Evolutionary conservation across 1,140 invertebrate species (phyloP).

Genomic region (Lamellibrachia luymesi): DNA sequence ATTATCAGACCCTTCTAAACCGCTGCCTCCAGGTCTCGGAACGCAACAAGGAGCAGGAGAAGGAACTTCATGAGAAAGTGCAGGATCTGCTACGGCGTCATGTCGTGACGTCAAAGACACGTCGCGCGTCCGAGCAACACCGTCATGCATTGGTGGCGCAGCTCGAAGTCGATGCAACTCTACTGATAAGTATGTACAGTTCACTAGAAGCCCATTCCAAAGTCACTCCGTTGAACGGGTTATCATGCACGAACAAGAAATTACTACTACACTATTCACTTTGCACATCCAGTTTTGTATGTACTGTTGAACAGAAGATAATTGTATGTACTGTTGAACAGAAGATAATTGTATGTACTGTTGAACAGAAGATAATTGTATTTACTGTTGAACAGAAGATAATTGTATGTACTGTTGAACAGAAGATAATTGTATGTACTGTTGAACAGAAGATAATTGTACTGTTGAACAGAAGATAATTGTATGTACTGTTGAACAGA

Average conservation of each 20-base stretch:
- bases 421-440: too few relatives aligned
- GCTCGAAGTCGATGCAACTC: slow-evolving; percentile 50
- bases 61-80: slow-evolving; percentile 39
- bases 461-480: too few relatives aligned
- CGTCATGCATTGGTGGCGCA: slow-evolving; percentile 46
- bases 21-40: slow-evolving; percentile 34
- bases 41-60: slow-evolving; percentile 38
- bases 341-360: too few relatives aligned
- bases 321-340: too few relatives aligned
- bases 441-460: too few relatives aligned
- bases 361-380: too few relatives aligned
- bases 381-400: too few relatives aligned
- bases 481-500: too few relatives aligned
- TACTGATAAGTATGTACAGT: slow-evolving; percentile 41
- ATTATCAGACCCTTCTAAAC: not conserved
- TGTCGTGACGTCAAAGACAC: slow-evolving; percentile 34
- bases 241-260: not conserved
- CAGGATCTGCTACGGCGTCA: slow-evolving; percentile 41
- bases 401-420: too few relatives aligned
- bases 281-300: too few relatives aligned
- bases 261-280: not conserved
- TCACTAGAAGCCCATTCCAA: not conserved
- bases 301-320: too few relatives aligned
- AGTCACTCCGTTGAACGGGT: not conserved
- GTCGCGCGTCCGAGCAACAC: slow-evolving; percentile 41